Evolutionary conservation across 2,113 vertebrate species (phyloP), one percentile per base, ranked within the genome.

Genomic region (Pygathrix nemaeus): DNA sequence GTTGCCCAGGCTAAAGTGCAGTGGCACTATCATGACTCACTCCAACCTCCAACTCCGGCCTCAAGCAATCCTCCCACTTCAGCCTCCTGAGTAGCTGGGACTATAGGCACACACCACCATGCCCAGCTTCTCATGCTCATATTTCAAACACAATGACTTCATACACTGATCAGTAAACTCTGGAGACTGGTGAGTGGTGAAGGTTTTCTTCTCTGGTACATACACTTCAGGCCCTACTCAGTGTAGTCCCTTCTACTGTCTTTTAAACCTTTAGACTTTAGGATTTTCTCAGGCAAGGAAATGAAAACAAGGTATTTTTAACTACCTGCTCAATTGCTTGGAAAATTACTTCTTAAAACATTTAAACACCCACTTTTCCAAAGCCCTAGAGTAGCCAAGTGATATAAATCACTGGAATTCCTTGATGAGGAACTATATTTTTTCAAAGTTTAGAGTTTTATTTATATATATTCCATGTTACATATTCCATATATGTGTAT

Each of bases 221-320:
- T 12, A 82, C 18, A 38, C 79, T 88, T 93, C 32, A 95, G 17
- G 48, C 11, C 76, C 57, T 25, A 12, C 11, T 86, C 52, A 78
- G 17, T 38, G 59, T 59, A 27, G 27, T 93, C 89, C 93, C 83
- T 89, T 96, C 61, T 55, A 70, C 43, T 88, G 52, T 76, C 73
- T 84, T 93, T 89, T 80, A 84, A 96, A 96, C 35, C 64, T 93
- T 90, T 87, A 84, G 76, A 95, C 27, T 85, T 96, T 59, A 96
- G 92, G 20, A 93, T 85, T 96, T 95, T 95, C 93, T 95, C 87
- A 86, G 72, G 84, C 89, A 98, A 96, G 85, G 73, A 98, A 98
- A 98, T 85, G 80, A 97, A 98, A 97, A 97, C 93, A 97, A 94
- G 57, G 94, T 98, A 98, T 98, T 98, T 98, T 98, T 98, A 97